Evolutionary conservation across 1,140 invertebrate genomes (phyloP).

Genomic region (Euglossa dilemma): DNA sequence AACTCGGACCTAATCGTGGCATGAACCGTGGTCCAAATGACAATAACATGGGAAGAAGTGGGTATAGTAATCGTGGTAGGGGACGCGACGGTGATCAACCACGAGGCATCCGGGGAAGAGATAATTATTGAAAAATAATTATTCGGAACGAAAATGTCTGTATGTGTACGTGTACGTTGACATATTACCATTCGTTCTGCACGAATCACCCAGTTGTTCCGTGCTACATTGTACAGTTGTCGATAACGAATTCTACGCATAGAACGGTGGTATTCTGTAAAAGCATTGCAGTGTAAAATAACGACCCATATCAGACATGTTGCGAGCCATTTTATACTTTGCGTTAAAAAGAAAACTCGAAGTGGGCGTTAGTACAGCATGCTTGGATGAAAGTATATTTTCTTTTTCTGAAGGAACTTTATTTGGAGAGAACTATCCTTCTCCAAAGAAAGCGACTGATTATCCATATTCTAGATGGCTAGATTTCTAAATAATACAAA

Average conservation of each 20-base stretch:
- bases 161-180: slow-evolving; percentile 6
- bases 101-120: slow-evolving; percentile 72
- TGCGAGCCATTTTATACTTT: slow-evolving; percentile 35
- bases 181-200: slow-evolving; percentile 12
- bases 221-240: slow-evolving; percentile 19
- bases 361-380: slow-evolving; percentile 5
- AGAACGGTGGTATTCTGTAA: slow-evolving; percentile 26
- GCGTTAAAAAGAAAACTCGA: background rate
- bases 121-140: slow-evolving; percentile 72
- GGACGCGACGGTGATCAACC: slow-evolving; percentile 75
- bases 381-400: slow-evolving; percentile 47
- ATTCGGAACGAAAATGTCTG: background rate
- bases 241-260: background rate
- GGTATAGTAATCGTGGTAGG: slow-evolving; percentile 75
- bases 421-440: slow-evolving; percentile 4
- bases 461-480: slow-evolving; percentile 30
- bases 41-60: slow-evolving; percentile 72
- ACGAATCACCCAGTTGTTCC: background rate
- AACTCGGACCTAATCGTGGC: slow-evolving; percentile 72
- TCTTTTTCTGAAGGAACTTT: slow-evolving; percentile 13
- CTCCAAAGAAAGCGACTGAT: slow-evolving; percentile 38
- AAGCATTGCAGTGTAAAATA: slow-evolving; percentile 29
- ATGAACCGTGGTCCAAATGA: slow-evolving; percentile 72
- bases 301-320: slow-evolving; percentile 17
- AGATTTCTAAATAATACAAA: slow-evolving; percentile 42